Evolutionary conservation across 2,888 invertebrate genomes (phyloP).

Genomic region (Melipona bicolor): DNA sequence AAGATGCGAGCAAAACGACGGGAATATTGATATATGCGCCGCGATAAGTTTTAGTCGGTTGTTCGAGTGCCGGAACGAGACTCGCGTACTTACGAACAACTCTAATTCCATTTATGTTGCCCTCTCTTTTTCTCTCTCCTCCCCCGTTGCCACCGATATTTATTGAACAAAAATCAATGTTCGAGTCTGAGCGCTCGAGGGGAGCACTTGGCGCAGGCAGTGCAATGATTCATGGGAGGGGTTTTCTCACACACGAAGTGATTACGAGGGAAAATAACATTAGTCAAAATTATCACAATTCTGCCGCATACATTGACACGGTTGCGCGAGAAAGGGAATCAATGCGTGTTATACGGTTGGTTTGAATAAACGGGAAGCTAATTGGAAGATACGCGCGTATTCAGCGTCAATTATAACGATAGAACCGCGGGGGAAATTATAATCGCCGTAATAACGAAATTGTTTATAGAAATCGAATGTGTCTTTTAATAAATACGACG

Average conservation of each 20-base stretch:
- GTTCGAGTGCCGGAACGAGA: constrained; percentile 22
- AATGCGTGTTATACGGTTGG: constrained; percentile 10
- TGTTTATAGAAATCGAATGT: background rate
- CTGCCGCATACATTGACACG: constrained; percentile 14
- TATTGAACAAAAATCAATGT: background rate
- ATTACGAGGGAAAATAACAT: background rate
- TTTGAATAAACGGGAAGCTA: background rate
- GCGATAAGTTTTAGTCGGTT: constrained; percentile 43
- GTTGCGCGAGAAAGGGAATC: constrained; percentile 35
- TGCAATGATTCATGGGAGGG: background rate
- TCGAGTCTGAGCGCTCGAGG: background rate
- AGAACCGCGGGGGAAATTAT: background rate
- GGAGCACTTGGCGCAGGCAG: background rate
- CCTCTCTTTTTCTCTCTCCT: too few species aligned
- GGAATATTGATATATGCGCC: constrained; percentile 57
- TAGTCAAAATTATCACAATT: constrained; percentile 27
- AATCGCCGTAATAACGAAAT: background rate
- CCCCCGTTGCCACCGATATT: background rate
- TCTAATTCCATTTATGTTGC: background rate
- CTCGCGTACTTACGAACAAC: background rate
- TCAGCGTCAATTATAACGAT: background rate
- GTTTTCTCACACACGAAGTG: background rate
- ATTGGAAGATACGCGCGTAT: background rate
- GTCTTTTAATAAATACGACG: background rate
- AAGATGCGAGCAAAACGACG: constrained; percentile 62